phyloP scores from a whole-genome alignment of 2,797 vertebrate genomes.

The Peromyscus eremicus region DNA sequence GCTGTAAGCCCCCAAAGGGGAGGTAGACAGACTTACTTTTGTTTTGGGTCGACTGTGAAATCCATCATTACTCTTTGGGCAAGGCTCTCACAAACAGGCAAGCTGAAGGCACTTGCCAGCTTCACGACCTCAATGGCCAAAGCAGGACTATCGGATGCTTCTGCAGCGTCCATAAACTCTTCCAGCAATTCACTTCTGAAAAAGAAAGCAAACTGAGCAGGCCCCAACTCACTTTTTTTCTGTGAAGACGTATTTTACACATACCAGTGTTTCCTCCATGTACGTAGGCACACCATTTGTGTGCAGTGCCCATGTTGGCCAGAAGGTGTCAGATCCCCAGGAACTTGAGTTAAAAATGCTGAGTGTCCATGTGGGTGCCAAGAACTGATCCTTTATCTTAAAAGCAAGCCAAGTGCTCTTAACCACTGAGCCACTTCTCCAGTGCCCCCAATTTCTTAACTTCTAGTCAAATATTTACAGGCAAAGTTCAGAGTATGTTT shows the following conservation, averaged over 20 bases:
- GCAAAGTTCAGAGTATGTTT: background rate
- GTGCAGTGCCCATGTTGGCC: background rate
- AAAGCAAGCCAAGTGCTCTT: background rate
- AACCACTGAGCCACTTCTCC: background rate
- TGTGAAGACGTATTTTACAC: background rate
- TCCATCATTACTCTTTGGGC: conserved; percentile 85
- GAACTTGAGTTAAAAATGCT: background rate
- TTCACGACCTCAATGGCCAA: conserved; percentile 92
- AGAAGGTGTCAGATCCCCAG: too few species aligned
- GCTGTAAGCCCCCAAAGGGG: background rate
- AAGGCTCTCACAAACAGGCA: conserved; percentile 88
- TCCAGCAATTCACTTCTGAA: conserved; percentile 90
- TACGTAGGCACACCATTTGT: background rate
- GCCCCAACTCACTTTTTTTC: background rate
- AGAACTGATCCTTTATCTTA: background rate
- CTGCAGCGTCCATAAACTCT: conserved; percentile 89
- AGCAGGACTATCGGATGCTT: conserved; percentile 74
- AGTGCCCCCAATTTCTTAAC: background rate
- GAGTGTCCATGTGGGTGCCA: background rate
- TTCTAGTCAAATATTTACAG: background rate
- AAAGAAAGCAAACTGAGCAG: conserved; percentile 33
- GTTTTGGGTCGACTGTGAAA: conserved; percentile 91
- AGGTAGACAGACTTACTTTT: conserved; percentile 89
- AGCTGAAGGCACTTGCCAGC: conserved; percentile 91
- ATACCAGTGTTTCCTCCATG: background rate